Percentiles rank a stretch among this genome's conserved stretches.
These are phyloP conservation scores for Tetranychus cinnabarinus DNA, from an alignment of 1,140 invertebrate genomes.

Conservation along the genomic window DNA sequence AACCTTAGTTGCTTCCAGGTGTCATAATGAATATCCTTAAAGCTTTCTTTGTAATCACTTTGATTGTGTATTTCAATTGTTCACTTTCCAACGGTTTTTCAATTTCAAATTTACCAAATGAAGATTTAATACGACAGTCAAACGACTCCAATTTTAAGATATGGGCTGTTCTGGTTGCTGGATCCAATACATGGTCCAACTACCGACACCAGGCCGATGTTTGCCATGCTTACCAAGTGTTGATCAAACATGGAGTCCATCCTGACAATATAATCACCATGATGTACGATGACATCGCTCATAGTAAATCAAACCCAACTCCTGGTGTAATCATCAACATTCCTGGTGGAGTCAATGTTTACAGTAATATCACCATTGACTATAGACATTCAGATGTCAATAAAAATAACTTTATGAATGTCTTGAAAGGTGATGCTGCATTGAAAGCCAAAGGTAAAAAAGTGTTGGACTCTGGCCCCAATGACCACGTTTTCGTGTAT, in stretches of 20 bases:
- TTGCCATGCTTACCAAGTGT: conserved; percentile 35
- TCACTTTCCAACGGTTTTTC: not conserved
- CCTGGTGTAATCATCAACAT: conserved; percentile 33
- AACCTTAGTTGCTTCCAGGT: too few species aligned
- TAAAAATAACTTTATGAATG: conserved; percentile 30
- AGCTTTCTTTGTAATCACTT: too few species aligned
- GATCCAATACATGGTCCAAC: conserved; percentile 30
- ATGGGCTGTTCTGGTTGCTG: conserved; percentile 11
- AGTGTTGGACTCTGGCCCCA: conserved; percentile 25
- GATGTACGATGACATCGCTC: conserved; percentile 38
- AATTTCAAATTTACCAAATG: not conserved
- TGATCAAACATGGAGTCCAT: conserved; percentile 30
- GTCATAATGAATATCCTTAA: too few species aligned
- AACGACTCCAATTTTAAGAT: not conserved
- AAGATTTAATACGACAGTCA: not conserved
- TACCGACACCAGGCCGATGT: conserved; percentile 39
- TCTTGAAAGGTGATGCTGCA: conserved; percentile 27
- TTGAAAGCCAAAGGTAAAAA: conserved; percentile 4
- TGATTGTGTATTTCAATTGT: too few species aligned
- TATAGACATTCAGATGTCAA: conserved; percentile 23
- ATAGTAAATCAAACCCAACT: conserved; percentile 28
- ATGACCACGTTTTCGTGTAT: conserved; percentile 26
- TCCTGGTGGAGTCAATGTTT: conserved; percentile 32
- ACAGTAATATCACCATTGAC: conserved; percentile 30
- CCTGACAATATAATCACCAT: conserved; percentile 34